Conservation (phyloP, 2,888 invertebrate species). For the Pachliopta kotzebuea region DNA sequence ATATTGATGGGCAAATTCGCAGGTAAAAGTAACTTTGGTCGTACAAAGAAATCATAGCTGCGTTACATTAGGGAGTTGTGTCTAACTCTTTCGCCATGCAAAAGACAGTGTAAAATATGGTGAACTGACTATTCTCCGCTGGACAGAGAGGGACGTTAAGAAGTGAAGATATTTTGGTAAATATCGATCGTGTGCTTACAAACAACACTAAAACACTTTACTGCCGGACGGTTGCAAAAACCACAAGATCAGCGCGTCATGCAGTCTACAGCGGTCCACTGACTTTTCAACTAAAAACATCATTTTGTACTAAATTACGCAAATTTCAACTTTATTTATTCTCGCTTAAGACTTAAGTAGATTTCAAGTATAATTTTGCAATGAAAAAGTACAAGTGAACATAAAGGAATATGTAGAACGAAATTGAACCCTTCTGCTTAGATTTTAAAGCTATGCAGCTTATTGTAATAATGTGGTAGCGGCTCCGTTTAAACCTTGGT, state of each 20-base stretch:
- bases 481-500: background rate
- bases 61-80: too few species aligned
- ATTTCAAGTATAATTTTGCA: slow-evolving; percentile 11
- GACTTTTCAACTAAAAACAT: slow-evolving; percentile 51
- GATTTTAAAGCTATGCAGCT: background rate
- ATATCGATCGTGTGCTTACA: slow-evolving; percentile 26
- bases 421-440: slow-evolving; percentile 13
- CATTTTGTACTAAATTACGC: slow-evolving; percentile 27
- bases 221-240: slow-evolving; percentile 63
- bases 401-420: slow-evolving; percentile 9
- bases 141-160: too few species aligned
- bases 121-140: too few species aligned
- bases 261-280: slow-evolving; percentile 60
- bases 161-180: background rate
- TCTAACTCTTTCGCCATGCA: too few species aligned
- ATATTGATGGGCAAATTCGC: too few species aligned
- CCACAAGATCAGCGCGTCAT: slow-evolving; percentile 67
- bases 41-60: too few species aligned
- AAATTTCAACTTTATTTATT: slow-evolving; percentile 40
- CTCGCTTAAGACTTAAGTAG: slow-evolving; percentile 30
- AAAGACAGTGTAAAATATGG: too few species aligned
- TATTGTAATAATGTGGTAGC: slow-evolving; percentile 3
- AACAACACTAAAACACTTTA: slow-evolving; percentile 57
- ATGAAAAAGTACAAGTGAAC: slow-evolving; percentile 29
- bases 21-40: too few species aligned